phyloP scores from a whole-genome alignment of 2,113 vertebrate species.

The Deroptyus accipitrinus region DNA sequence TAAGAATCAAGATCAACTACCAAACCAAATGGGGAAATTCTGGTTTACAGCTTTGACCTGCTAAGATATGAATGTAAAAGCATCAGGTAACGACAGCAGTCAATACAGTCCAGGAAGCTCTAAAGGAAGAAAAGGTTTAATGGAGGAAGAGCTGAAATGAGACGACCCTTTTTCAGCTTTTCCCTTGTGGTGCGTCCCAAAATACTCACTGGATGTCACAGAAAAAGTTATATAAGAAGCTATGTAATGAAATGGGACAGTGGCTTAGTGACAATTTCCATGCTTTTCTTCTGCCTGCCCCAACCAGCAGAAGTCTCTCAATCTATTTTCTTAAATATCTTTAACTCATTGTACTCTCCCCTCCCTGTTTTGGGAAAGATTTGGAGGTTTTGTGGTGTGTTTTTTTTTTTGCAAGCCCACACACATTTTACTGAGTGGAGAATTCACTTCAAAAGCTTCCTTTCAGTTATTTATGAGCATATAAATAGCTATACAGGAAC shows the following conservation, averaged over 20 bases:
- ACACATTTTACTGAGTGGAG: conserved; percentile 2
- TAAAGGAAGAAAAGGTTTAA: not conserved
- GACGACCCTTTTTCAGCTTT: not conserved
- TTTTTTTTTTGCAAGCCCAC: not conserved
- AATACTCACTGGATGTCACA: conserved; percentile 34
- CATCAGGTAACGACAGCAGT: not conserved
- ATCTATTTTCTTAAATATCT: not conserved
- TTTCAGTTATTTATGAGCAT: conserved; percentile 15
- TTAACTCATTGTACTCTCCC: not conserved
- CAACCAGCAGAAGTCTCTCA: not conserved
- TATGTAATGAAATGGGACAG: conserved; percentile 1
- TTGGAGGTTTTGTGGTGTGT: not conserved
- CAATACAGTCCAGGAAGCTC: not conserved
- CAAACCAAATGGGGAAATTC: not conserved
- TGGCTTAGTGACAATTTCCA: not conserved
- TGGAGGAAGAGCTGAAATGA: not conserved
- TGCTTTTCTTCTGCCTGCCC: not conserved
- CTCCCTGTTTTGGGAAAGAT: not conserved
- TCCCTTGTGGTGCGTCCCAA: conserved; percentile 1
- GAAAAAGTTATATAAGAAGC: not conserved
- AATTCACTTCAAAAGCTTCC: conserved; percentile 59
- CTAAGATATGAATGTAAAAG: not conserved
- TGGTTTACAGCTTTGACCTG: not conserved
- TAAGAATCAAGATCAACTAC: not conserved
- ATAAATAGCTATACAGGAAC: conserved; percentile 47